Evolutionary conservation across 2,113 vertebrate species (phyloP).

Genomic region (Conger conger): DNA sequence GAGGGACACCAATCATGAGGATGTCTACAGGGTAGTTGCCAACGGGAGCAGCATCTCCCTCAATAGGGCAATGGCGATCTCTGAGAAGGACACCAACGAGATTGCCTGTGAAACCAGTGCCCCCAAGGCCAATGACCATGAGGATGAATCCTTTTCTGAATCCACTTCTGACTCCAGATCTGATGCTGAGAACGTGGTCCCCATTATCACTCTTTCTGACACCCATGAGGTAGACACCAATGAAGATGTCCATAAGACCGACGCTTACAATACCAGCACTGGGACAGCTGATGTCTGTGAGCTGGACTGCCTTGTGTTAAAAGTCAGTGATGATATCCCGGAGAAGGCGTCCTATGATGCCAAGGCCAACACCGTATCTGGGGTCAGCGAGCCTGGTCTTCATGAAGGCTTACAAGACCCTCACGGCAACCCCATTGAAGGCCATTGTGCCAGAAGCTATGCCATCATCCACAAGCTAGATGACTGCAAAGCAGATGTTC

Average conservation of each 20-base stretch:
- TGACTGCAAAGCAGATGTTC: neutral
- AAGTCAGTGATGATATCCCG: neutral
- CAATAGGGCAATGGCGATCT: neutral
- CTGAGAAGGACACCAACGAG: neutral
- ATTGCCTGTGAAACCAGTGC: neutral
- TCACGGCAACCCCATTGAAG: slow-evolving; percentile 14
- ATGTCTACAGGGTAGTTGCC: too few species aligned
- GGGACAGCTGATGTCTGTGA: neutral
- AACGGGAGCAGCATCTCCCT: too few species aligned
- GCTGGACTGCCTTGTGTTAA: neutral
- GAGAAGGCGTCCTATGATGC: neutral
- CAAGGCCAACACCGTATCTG: neutral
- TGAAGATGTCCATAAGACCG: neutral
- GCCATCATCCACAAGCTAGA: neutral
- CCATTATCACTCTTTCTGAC: neutral
- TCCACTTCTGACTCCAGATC: neutral
- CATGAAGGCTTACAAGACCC: slow-evolving; percentile 5
- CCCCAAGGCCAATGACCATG: neutral
- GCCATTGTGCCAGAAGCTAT: neutral
- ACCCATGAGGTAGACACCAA: neutral
- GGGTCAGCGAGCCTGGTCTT: neutral
- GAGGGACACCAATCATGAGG: too few species aligned
- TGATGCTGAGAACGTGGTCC: neutral
- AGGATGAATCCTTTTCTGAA: neutral
- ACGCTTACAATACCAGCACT: neutral